Base-by-base conservation (phyloP, 2,113 vertebrate genomes). In the Numida meleagris region DNA sequence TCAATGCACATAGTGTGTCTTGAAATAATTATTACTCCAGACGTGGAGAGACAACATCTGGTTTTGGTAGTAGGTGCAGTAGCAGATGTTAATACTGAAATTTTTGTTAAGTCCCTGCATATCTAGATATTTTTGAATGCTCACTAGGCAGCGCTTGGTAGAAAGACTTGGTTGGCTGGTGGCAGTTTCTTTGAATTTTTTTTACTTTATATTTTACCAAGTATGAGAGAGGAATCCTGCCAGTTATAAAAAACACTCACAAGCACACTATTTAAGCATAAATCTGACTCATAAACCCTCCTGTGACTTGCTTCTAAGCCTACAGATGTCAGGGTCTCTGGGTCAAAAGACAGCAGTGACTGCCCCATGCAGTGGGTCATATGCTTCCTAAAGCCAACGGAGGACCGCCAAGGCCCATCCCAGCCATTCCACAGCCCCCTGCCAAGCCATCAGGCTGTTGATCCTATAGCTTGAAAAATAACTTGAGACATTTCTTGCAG, bases 281-380 rank as follows among this genome's bases (percentile, higher is more conserved):
- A 95, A 95, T 94, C 57, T 90, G 38, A 43, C 61, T 88, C 80
- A 58, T 83, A 84, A 93, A 91, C 27, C 23, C 48, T 75, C 31
- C 36, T 36, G 31, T 91, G 89, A 81, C 70, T 50, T 62, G 19
- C 13, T 83, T 83, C 46, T 14, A 72, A 68, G 20, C 16, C 85
- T 90, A 48, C 91, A 91, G 61, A 93, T 93, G 82, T 90, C 80
- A 53, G 24, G 85, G 82, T 96, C 91, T 91, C 46, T n/a, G 57
- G 86, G 88, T 96, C 88, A 95, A 68, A 88, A 75, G 73, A 57
- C 0, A 0, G 15, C 1, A 0, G 61, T 83, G 82, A 61, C 73
- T 91, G 61, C 86, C 82, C 73, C 89, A 93, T 95, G 93, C 72
- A 57, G 75, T 10, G 91, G 75, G 93, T 95, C 88, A 93, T 43